Evolutionary conservation across 2,888 invertebrate species (phyloP), one percentile per base, ranked within the genome.

Genomic region (Torymus auratus): DNA sequence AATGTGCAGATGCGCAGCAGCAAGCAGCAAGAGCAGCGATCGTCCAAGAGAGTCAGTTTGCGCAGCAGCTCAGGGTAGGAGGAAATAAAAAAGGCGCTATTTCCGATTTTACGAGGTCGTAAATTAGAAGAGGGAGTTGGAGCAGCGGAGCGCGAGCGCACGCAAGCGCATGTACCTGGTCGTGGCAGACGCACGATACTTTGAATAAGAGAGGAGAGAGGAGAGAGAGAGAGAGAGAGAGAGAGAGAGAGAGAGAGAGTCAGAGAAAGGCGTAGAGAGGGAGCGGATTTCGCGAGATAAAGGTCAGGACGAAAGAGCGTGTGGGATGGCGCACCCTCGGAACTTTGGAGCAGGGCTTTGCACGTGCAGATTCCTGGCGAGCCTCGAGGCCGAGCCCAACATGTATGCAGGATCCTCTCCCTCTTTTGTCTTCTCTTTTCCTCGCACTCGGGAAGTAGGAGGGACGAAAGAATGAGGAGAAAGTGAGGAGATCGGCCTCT

Each of bases 101-200:
- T 69, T 52, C 70, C 70, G 64, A 77, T 77, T 77, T 85, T 85
- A 84, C 83, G 83, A 83, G 85, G 82, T 74, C 77, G 70, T 77
- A 81, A 77, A 81, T 77, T 77, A 81, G 67, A 77, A 75, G 65
- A 70, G 64, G 69, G 82, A 83, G 81, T 74, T 75, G 72, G 55
- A 28, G 53, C 23, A 14, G 14, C 20, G 20, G 20, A 20, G 20
- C 2, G 20, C 20, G 50, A 58, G 13, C 13, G 50, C 20, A 52
- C 71, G 71, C 71, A 52, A 20, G 61, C 61, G 67, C 74, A 28
- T 28, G 28, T 28, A 28, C 28, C 28, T 28, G 28, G 7, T 2
- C 28, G 7, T 7, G 28, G 28, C 28, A 28, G 28, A 28, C 28
- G 28, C 28, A 28, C 28, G 28, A 28, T 28, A 28, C 28, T 28